Evolutionary conservation across 2,113 vertebrate species (phyloP).

Genomic region (Oreochromis spilurus): DNA sequence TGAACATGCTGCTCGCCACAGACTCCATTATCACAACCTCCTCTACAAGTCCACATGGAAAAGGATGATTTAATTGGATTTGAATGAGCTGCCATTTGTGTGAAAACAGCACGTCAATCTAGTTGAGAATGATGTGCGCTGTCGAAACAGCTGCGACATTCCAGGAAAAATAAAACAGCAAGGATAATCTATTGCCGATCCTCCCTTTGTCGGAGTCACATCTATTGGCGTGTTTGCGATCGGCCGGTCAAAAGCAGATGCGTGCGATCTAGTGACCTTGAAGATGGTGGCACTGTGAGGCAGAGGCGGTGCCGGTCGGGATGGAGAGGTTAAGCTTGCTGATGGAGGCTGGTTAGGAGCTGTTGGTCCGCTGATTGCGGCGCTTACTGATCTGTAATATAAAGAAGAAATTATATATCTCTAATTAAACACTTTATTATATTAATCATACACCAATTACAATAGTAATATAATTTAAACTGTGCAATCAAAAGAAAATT

Average conservation of each 20-base stretch:
- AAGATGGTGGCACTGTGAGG: slow-evolving; percentile 61
- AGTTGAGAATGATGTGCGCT: background rate
- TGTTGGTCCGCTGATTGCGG: slow-evolving; percentile 36
- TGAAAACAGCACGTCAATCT: slow-evolving; percentile 36
- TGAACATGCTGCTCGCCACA: background rate
- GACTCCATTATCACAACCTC: slow-evolving; percentile 24
- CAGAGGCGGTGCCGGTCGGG: slow-evolving; percentile 37
- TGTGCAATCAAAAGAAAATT: background rate
- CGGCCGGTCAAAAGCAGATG: background rate
- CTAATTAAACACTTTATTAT: background rate
- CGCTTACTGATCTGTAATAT: slow-evolving; percentile 61
- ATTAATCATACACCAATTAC: background rate
- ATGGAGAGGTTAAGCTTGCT: slow-evolving; percentile 32
- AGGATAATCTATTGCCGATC: background rate
- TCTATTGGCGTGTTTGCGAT: background rate
- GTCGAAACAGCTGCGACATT: background rate
- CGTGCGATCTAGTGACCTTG: slow-evolving; percentile 56
- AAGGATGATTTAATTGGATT: slow-evolving; percentile 54
- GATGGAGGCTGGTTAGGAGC: slow-evolving; percentile 47
- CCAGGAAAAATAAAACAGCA: background rate
- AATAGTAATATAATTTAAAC: background rate
- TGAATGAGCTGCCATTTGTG: slow-evolving; percentile 50
- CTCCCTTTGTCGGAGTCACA: background rate
- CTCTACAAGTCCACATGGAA: background rate
- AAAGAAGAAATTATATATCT: background rate